These are phyloP conservation scores for Heterodera schachtii DNA, from an alignment of 1,140 invertebrate genomes.

Conservation along the genomic window DNA sequence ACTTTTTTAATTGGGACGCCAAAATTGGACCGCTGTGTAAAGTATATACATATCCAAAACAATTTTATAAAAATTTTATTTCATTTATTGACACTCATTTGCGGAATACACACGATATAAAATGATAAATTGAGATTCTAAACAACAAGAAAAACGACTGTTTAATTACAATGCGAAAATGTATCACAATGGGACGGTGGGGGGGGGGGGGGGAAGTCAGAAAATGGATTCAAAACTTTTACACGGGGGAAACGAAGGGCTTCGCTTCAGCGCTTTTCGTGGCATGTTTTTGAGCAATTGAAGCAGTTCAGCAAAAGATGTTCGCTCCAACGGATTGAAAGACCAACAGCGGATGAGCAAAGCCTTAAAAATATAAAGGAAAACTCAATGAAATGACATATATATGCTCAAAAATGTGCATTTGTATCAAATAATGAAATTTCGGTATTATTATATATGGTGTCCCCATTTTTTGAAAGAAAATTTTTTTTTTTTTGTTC, in stretches of 20 bases:
- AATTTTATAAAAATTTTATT: no score
- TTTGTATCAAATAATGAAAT: no score
- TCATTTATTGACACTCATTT: background rate
- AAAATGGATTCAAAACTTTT: conserved; percentile 58
- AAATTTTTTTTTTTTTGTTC: no score
- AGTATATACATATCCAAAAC: no score
- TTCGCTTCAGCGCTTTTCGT: conserved; percentile 72
- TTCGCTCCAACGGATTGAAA: conserved; percentile 79
- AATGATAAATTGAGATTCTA: conserved; percentile 18
- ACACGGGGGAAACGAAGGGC: conserved; percentile 71
- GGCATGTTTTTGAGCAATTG: conserved; percentile 82
- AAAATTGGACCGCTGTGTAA: no score
- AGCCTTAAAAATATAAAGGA: conserved; percentile 72
- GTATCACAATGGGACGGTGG: conserved; percentile 21
- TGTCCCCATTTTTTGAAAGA: no score
- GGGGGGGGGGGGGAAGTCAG: conserved; percentile 1
- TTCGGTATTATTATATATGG: no score
- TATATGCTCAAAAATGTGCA: conserved; percentile 30
- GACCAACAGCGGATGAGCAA: conserved; percentile 96
- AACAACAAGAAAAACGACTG: background rate
- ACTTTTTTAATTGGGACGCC: no score
- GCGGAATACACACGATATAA: background rate
- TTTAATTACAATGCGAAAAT: background rate
- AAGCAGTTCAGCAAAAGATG: conserved; percentile 83
- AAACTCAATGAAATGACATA: conserved; percentile 63